Evolutionary conservation across 1,140 invertebrate species (phyloP), one percentile per base, ranked within the genome.

Genomic region (Cyrtorhinus lividipennis): DNA sequence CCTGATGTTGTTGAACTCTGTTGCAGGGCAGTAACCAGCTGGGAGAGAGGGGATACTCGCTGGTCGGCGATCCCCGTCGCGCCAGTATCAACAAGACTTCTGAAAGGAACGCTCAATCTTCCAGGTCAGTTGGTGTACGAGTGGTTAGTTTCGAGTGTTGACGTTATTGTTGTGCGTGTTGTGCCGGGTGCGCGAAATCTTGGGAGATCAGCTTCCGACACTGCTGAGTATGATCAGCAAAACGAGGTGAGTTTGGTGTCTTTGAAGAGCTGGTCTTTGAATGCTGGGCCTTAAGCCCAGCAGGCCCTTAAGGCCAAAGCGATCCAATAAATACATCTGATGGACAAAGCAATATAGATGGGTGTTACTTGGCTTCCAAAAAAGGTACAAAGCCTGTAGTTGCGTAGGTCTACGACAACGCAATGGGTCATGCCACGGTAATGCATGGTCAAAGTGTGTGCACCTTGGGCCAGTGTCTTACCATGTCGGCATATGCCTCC

Each of bases 41-140:
- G 24, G 58, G 25, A 27, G 58, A 59, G 58, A 59, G 58, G 58
- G 58, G 58, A 59, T 59, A 59, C 58, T 53, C 48, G 8, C 26
- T 59, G 5, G 58, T 59, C 58, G 58, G 58, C 58, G 58, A 59
- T n/a, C 58, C 27, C 26, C n/a, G 58, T n/a, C 58, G 27, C 24
- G 24, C 25, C 58, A 59, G 58, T 59, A 26, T 59, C 27, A 26
- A 59, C 58, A 59, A 59, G 24, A n/a, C 27, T 25, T 24, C 58
- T 22, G 58, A 59, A 27, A 59, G 58, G 27, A 59, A 26, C 58
- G 58, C 58, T 59, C 24, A 27, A 24, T 26, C 58, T 30, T 59
- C 58, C 58, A 59, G 58, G 58, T 59, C 15, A 59, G 58, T 27
- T n/a, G 8, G 15, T 56, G 30, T 15, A 38, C 15, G 30, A 38